These are phyloP conservation scores for Rallus limicola DNA, from an alignment of 2,113 vertebrate genomes.

Conservation along the genomic window DNA sequence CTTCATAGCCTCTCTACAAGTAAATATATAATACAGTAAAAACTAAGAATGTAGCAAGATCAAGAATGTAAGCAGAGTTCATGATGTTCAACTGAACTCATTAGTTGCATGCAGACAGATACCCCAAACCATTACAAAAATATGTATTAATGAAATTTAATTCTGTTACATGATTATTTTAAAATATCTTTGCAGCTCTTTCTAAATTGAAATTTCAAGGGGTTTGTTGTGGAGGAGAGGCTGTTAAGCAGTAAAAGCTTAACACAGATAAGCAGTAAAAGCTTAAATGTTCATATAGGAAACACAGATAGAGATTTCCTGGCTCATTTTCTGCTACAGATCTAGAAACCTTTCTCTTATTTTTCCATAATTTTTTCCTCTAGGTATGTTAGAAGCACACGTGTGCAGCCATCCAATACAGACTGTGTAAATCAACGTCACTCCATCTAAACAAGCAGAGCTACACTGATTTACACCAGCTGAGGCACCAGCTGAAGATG, in stretches of 20 bases:
- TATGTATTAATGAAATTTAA: not conserved
- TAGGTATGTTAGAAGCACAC: not conserved
- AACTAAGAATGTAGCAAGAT: not conserved
- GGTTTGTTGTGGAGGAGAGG: too few species aligned
- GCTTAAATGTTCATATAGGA: not conserved
- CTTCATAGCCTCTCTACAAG: not conserved
- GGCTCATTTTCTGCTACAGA: not conserved
- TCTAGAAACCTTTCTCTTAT: not conserved
- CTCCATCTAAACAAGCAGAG: not conserved
- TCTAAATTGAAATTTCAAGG: not conserved
- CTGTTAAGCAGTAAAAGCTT: not conserved
- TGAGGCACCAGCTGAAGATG: constrained; percentile 34
- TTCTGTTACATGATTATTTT: not conserved
- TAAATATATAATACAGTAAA: not conserved
- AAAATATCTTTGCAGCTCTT: not conserved
- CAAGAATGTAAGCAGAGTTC: not conserved
- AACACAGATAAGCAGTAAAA: too few species aligned
- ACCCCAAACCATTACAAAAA: not conserved
- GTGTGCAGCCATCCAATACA: not conserved
- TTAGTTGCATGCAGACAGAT: not conserved
- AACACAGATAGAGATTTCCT: not conserved
- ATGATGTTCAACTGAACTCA: not conserved
- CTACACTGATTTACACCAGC: constrained; percentile 9
- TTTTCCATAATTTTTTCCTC: not conserved
- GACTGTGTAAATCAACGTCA: constrained; percentile 13